phyloP scores from a whole-genome alignment of 2,113 vertebrate species.

The Notarius quadriscutis region DNA sequence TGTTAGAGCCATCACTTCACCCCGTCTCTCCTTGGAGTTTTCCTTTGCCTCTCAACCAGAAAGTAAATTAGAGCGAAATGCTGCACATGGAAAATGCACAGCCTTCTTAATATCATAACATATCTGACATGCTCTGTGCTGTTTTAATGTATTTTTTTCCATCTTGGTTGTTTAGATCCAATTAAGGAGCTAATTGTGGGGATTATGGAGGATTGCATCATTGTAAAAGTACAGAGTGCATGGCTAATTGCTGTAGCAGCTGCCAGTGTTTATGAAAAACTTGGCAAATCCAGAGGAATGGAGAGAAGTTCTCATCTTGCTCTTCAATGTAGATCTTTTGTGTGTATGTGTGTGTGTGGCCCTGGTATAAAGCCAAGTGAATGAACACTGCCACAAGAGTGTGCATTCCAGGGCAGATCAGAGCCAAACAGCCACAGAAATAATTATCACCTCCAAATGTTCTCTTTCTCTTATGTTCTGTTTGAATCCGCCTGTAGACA shows the following conservation, averaged over 20 bases:
- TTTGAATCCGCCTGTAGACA: slow-evolving; percentile 43
- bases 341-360: slow-evolving; percentile 36
- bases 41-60: slow-evolving; percentile 7
- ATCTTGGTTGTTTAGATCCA: slow-evolving; percentile 74
- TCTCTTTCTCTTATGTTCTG: slow-evolving; percentile 53
- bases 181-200: slow-evolving; percentile 78
- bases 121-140: slow-evolving; percentile 53
- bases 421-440: slow-evolving; percentile 62
- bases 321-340: slow-evolving; percentile 38
- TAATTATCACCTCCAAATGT: slow-evolving; percentile 69
- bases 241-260: slow-evolving; percentile 76
- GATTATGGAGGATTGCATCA: slow-evolving; percentile 70
- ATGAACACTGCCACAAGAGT: slow-evolving; percentile 7
- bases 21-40: not conserved
- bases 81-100: slow-evolving; percentile 43
- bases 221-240: slow-evolving; percentile 73
- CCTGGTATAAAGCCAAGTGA: slow-evolving; percentile 69
- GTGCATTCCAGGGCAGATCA: slow-evolving; percentile 45
- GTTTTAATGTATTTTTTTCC: slow-evolving; percentile 70
- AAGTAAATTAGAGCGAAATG: slow-evolving; percentile 55
- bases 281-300: slow-evolving; percentile 57
- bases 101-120: slow-evolving; percentile 27
- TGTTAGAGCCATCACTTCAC: slow-evolving; percentile 45
- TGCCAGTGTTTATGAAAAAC: slow-evolving; percentile 75
- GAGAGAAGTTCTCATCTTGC: slow-evolving; percentile 39